These are phyloP conservation scores for Nipponia nippon DNA, from an alignment of 2,113 vertebrate species.

Conservation along the genomic window DNA sequence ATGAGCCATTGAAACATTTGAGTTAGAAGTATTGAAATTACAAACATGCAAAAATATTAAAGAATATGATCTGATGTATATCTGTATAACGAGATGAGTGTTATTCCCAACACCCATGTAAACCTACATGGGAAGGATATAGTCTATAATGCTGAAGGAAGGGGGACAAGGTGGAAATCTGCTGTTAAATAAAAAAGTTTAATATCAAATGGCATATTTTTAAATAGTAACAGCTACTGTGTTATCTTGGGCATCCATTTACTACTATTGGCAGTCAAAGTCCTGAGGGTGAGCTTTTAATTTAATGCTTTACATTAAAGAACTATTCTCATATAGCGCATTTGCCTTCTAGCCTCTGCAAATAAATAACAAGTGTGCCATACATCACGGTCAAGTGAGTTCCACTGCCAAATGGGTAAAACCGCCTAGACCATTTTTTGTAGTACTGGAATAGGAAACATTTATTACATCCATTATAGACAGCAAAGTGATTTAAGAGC, in stretches of 20 bases:
- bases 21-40: background rate
- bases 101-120: background rate
- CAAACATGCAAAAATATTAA: background rate
- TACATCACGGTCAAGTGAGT: conserved; percentile 12
- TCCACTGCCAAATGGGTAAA: background rate
- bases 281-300: conserved; percentile 65
- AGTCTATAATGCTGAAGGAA: background rate
- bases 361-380: conserved; percentile 56
- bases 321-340: conserved; percentile 37
- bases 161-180: background rate
- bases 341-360: conserved; percentile 60
- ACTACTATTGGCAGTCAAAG: conserved; percentile 45
- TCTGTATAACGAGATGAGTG: background rate
- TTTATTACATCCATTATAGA: conserved; percentile 41
- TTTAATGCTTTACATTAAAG: conserved; percentile 69
- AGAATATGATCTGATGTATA: background rate
- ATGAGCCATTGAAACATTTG: background rate
- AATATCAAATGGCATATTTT: background rate
- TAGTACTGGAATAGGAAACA: background rate
- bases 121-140: background rate
- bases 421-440: background rate
- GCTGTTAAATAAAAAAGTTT: background rate
- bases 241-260: conserved; percentile 43
- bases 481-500: conserved; percentile 44
- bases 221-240: conserved; percentile 18